Conservation (phyloP, 2,113 vertebrate genomes). For the Anolis carolinensis region DNA sequence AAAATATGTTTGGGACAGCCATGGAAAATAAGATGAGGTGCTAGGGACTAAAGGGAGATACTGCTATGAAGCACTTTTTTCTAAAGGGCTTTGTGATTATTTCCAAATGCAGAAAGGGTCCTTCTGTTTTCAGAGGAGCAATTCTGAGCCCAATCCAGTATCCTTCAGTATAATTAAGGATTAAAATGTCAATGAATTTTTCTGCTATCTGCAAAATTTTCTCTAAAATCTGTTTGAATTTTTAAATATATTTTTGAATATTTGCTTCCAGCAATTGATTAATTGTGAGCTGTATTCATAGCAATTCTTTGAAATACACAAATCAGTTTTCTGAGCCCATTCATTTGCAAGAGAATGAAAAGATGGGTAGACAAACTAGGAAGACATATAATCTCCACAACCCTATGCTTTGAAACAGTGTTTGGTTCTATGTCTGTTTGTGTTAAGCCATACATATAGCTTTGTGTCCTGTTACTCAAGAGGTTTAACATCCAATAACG, state of each 20-base stretch:
- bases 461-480: neutral
- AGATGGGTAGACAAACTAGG: conserved; percentile 49
- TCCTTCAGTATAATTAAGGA: conserved; percentile 24
- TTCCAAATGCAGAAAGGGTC: neutral
- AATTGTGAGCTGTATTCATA: conserved; percentile 48
- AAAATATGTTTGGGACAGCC: neutral
- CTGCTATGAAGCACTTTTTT: neutral
- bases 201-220: conserved; percentile 16
- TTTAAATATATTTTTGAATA: conserved; percentile 25
- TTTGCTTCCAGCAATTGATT: conserved; percentile 48
- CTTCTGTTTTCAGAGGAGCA: neutral
- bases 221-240: conserved; percentile 34
- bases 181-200: conserved; percentile 29
- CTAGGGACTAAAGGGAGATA: neutral
- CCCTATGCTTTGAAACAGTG: conserved; percentile 45
- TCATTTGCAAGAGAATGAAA: conserved; percentile 31
- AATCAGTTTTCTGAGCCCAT: conserved; percentile 60
- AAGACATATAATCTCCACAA: conserved; percentile 32
- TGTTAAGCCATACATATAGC: conserved; percentile 24
- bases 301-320: conserved; percentile 62
- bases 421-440: conserved; percentile 55
- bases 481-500: neutral
- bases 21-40: neutral
- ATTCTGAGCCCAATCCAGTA: neutral
- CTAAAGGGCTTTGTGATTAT: neutral